These are phyloP conservation scores for Dynastes maya DNA, from an alignment of 2,888 invertebrate species.

Conservation along the genomic window DNA sequence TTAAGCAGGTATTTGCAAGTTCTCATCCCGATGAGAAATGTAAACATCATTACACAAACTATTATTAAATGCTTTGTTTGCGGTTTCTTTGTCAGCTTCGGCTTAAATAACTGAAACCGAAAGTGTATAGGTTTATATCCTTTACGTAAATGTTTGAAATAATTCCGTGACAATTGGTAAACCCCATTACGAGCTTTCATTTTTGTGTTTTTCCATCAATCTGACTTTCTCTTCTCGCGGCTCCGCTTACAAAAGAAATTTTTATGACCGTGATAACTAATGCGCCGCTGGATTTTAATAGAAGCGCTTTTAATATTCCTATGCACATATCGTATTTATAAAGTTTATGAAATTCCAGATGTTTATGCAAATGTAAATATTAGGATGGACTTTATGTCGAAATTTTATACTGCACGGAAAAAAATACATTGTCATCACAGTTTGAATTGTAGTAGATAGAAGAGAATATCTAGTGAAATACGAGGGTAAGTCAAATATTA, in stretches of 20 bases:
- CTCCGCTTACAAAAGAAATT: slow-evolving; percentile 45
- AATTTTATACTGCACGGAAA: no score
- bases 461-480: no score
- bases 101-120: slow-evolving; percentile 39
- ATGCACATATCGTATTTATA: neutral
- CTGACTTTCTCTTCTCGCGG: slow-evolving; percentile 45
- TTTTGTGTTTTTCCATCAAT: slow-evolving; percentile 25
- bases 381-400: no score
- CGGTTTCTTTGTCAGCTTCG: neutral
- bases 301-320: neutral
- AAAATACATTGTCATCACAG: no score
- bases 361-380: neutral
- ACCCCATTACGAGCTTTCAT: slow-evolving; percentile 43
- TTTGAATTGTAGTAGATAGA: no score
- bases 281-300: neutral
- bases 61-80: neutral
- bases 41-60: neutral
- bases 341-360: neutral
- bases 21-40: neutral
- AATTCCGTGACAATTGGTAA: slow-evolving; percentile 29
- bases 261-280: slow-evolving; percentile 20
- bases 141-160: slow-evolving; percentile 14
- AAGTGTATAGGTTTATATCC: slow-evolving; percentile 20
- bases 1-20: no score
- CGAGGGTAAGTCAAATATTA: no score